Conservation (phyloP, 2,888 invertebrate genomes). For the Mimas tiliae region DNA sequence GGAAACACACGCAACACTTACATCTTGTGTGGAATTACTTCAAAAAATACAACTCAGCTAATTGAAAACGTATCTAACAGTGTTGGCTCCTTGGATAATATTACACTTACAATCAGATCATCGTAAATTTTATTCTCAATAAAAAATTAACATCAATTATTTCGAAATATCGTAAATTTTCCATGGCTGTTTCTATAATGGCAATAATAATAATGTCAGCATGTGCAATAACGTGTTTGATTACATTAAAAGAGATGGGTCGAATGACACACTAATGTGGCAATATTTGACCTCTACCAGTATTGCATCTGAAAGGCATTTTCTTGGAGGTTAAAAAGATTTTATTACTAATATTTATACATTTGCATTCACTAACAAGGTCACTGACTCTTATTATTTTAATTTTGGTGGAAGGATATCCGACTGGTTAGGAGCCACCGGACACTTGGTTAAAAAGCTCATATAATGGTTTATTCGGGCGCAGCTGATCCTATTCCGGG, state of each 20-base stretch:
- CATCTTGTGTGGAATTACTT: no score
- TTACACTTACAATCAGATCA: no score
- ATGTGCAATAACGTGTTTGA: slow-evolving; percentile 8
- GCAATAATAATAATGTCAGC: slow-evolving; percentile 6
- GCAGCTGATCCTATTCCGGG: no score
- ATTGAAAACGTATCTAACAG: no score
- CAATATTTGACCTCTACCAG: neutral
- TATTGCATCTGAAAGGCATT: slow-evolving; percentile 14
- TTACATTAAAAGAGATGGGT: slow-evolving; percentile 15
- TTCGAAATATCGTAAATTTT: slow-evolving; percentile 2
- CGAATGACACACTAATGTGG: slow-evolving; percentile 4
- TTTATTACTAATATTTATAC: neutral
- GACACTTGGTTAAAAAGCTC: no score
- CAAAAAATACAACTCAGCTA: no score
- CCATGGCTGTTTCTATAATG: neutral
- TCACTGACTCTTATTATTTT: neutral
- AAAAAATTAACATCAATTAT: no score
- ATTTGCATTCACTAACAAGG: neutral
- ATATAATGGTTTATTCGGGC: no score
- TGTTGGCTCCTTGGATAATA: no score
- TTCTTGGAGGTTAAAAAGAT: slow-evolving; percentile 4
- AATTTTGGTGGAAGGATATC: neutral
- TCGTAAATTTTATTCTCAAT: no score
- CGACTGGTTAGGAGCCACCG: no score
- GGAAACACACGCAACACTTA: no score